Base-by-base conservation (phyloP, 2,888 invertebrate genomes). In the Apamea sordens region DNA sequence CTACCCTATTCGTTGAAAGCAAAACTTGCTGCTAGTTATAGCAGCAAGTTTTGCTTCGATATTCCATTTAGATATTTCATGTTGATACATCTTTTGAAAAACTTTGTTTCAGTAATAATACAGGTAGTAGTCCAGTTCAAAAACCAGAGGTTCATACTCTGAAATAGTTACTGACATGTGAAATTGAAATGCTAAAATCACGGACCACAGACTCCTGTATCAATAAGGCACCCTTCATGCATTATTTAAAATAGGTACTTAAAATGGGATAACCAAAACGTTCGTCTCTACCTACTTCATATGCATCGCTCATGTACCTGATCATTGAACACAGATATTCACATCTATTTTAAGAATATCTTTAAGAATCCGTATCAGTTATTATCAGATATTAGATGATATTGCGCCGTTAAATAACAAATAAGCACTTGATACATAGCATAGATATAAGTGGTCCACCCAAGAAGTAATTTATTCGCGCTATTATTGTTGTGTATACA, bases 321-420 rank as follows among this genome's bases (percentile, higher is more conserved):
- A 80, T 77, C 53, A 72, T 72, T 36, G 72, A 63, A 79, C 50
- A 67, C 63, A 70, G 53, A 76, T 72, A 80, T 75, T 80, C 82
- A 73, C 63, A 71, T 85, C 82, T 90, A 88, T 89, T 89, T 88
- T 83, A 81, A 80, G 87, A 83, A 82, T 83, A 73, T 79, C 79
- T 84, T 83, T 84, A 63, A 79, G 77, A 82, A 82, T 78, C 47
- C 69, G 50, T 89, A 86, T 86, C 82, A 83, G 76, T n/a, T 67
- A 72, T 83, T 89, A 89, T 89, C 89, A 82, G 86, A 80, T 86
- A 86, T 76, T 73, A 74, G 73, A 77, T 56, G 78, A 83, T 84
- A 86, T 63, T 87, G 79, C 80, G 79, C 73, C 61, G 71, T 71
- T 73, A 80, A 82, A 73, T 76, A 77, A 77, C 76, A 83, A 80